Conservation (phyloP, 2,113 vertebrate species). For the Paracanthobrama guichenoti region DNA sequence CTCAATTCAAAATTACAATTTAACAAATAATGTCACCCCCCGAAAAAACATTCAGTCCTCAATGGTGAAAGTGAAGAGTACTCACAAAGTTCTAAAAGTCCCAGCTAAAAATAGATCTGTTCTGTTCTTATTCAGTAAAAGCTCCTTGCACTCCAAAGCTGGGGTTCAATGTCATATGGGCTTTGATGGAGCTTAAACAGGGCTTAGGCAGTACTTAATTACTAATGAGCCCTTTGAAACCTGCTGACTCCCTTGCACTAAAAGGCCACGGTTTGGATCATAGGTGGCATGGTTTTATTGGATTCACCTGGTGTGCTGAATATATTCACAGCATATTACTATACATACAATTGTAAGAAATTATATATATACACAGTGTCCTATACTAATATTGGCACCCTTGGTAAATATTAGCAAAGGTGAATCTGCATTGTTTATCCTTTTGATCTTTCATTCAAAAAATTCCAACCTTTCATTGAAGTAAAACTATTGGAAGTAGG, state of each 20-base stretch:
- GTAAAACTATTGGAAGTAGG: no score
- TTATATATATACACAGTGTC: no score
- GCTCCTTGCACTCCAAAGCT: constrained; percentile 3
- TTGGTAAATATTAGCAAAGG: no score
- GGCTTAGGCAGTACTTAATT: constrained; percentile 17
- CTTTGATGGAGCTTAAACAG: not conserved
- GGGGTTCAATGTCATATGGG: constrained; percentile 1
- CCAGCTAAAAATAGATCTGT: constrained; percentile 55
- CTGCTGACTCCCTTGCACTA: constrained; percentile 24
- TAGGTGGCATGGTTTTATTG: not conserved
- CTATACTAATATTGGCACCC: no score
- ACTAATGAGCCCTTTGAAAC: constrained; percentile 32
- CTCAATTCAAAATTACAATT: no score
- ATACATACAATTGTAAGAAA: not conserved
- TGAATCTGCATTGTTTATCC: no score
- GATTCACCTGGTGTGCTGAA: constrained; percentile 15
- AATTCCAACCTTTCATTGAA: no score
- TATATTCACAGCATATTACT: not conserved
- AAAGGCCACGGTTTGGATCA: constrained; percentile 22
- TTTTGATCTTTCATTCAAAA: no score
- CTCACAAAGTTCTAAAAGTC: constrained; percentile 51
- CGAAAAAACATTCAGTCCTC: not conserved
- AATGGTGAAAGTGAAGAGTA: not conserved
- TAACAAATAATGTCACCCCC: no score
- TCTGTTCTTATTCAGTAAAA: constrained; percentile 23